Evolutionary conservation across 2,888 invertebrate genomes (phyloP).

Genomic region (Eubasilissa splendida): DNA sequence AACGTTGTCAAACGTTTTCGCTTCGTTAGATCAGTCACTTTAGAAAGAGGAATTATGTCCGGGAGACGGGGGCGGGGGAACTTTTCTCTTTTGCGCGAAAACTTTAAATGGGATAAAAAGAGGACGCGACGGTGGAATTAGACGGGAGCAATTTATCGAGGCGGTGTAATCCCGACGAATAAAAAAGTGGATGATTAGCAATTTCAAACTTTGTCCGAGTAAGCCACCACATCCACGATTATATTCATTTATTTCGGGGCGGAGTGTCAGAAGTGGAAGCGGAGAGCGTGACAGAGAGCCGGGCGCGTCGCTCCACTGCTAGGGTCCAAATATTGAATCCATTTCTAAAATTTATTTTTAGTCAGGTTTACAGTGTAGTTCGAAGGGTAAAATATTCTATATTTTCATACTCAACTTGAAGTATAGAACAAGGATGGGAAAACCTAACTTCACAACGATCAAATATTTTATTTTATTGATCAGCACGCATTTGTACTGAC

Average conservation of each 20-base stretch:
- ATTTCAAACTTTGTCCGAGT: constrained; percentile 44
- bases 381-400: too few species aligned
- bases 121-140: constrained; percentile 27
- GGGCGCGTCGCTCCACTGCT: too few species aligned
- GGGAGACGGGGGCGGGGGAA: not conserved
- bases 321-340: too few species aligned
- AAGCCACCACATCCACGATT: constrained; percentile 35
- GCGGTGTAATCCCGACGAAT: constrained; percentile 28
- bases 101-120: constrained; percentile 42
- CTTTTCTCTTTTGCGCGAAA: constrained; percentile 23
- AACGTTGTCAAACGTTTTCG: constrained; percentile 24
- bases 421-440: too few species aligned
- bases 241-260: constrained; percentile 25
- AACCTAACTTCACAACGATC: too few species aligned
- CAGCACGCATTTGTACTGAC: too few species aligned
- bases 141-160: constrained; percentile 43
- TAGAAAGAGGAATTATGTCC: constrained; percentile 20
- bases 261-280: not conserved
- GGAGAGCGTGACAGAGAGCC: too few species aligned
- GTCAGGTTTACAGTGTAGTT: too few species aligned
- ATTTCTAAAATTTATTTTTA: too few species aligned
- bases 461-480: too few species aligned
- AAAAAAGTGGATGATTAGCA: constrained; percentile 47
- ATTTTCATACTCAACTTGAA: too few species aligned
- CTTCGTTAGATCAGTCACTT: constrained; percentile 36